phyloP scores from a whole-genome alignment of 2,888 invertebrate genomes.

The Limnephilus lunatus region DNA sequence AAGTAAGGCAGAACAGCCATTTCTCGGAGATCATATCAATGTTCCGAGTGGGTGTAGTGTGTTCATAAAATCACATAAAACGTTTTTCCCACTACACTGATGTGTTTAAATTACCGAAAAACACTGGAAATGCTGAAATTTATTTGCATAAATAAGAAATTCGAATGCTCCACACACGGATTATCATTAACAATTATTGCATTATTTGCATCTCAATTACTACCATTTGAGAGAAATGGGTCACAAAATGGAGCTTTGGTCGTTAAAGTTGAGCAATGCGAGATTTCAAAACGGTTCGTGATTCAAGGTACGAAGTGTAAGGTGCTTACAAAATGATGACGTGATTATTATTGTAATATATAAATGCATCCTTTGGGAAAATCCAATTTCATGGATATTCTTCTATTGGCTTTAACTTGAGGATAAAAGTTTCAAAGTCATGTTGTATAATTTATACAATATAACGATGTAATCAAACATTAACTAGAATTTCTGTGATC shows the following conservation, averaged over 20 bases:
- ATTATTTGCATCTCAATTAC: neutral
- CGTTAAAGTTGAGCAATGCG: neutral
- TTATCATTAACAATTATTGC: neutral
- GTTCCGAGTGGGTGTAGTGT: too few species aligned
- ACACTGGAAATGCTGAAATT: too few species aligned
- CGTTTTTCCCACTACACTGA: too few species aligned
- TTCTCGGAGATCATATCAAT: too few species aligned
- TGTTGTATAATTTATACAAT: neutral
- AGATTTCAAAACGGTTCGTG: conserved; percentile 17
- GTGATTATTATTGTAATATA: neutral
- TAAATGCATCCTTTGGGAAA: neutral
- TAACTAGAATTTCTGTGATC: neutral
- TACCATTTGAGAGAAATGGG: neutral
- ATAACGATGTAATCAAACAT: neutral
- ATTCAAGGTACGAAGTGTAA: neutral
- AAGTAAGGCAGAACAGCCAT: too few species aligned
- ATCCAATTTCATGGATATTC: neutral
- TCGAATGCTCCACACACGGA: neutral
- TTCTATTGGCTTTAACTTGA: neutral
- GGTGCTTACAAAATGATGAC: conserved; percentile 9
- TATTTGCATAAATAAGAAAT: neutral
- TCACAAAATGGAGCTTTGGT: neutral
- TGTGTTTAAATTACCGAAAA: too few species aligned
- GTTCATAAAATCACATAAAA: too few species aligned
- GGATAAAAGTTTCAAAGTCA: neutral